Evolutionary conservation across 2,888 invertebrate genomes (phyloP).

Genomic region (Mimas tiliae): DNA sequence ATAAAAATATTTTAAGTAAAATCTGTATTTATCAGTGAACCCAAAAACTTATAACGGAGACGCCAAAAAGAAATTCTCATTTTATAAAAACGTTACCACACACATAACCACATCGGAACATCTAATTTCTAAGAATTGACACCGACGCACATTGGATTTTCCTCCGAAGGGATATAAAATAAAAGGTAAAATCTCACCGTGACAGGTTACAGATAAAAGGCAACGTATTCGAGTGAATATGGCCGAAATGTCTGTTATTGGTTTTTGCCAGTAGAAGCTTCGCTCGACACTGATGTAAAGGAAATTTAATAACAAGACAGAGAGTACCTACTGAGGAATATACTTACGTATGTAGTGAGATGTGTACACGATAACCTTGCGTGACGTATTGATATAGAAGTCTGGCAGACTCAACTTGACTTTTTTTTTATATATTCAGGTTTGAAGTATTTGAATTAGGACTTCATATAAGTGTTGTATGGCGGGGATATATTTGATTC

Average conservation of each 20-base stretch:
- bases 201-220: conserved; percentile 30
- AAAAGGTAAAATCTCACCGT: conserved; percentile 34
- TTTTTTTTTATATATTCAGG: background rate
- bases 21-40: too few species aligned
- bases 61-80: background rate
- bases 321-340: conserved; percentile 30
- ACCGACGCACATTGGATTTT: conserved; percentile 31
- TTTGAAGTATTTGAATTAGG: background rate
- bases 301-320: conserved; percentile 58
- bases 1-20: too few species aligned
- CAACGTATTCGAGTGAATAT: conserved; percentile 31
- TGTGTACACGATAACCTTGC: background rate
- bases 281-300: conserved; percentile 49
- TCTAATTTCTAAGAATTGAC: conserved; percentile 35
- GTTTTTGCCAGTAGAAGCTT: conserved; percentile 57
- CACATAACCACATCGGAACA: conserved; percentile 28
- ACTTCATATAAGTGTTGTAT: background rate
- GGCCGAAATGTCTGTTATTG: conserved; percentile 53
- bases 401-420: background rate
- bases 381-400: background rate
- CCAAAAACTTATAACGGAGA: too few species aligned
- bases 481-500: too few species aligned
- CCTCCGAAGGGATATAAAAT: conserved; percentile 34
- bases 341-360: conserved; percentile 26
- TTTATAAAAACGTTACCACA: background rate